Percentiles rank a stretch among this genome's conserved stretches.
phyloP scores from a whole-genome alignment of 2,888 invertebrate genomes.

The Gerosis bhagava region DNA sequence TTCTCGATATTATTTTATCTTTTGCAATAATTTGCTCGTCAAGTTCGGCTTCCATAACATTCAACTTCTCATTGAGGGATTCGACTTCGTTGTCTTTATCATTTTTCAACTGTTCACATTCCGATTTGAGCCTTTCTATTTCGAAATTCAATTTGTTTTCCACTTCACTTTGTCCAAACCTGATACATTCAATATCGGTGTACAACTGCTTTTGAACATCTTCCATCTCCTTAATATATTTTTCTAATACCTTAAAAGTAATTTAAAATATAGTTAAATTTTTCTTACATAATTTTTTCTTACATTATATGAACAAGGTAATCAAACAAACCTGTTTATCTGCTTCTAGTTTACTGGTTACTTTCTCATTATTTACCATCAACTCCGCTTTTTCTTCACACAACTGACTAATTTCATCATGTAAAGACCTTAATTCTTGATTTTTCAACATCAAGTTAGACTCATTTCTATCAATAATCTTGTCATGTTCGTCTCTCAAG shows the following conservation, averaged over 20 bases:
- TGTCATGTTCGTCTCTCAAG: constrained; percentile 56
- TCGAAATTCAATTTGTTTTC: constrained; percentile 43
- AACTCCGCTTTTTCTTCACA: constrained; percentile 26
- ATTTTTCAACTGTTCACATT: constrained; percentile 41
- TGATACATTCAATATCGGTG: constrained; percentile 34
- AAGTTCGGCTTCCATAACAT: constrained; percentile 40
- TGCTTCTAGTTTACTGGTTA: constrained; percentile 39
- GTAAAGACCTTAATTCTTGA: constrained; percentile 52
- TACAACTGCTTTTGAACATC: constrained; percentile 38
- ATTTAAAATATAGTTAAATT: no score
- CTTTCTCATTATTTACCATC: constrained; percentile 41
- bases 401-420: constrained; percentile 45
- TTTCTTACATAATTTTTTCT: no score
- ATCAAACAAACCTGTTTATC: constrained; percentile 63
- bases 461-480: constrained; percentile 46
- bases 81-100: constrained; percentile 51
- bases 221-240: constrained; percentile 45
- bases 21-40: constrained; percentile 42
- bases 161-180: constrained; percentile 35
- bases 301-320: no score
- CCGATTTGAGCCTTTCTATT: constrained; percentile 43
- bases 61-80: constrained; percentile 45
- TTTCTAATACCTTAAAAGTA: constrained; percentile 57
- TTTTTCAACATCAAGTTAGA: constrained; percentile 52
- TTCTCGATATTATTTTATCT: constrained; percentile 43